Evolutionary conservation across 1,140 invertebrate species (phyloP), one percentile per base, ranked within the genome.

Genomic region (Bathynomus jamesi): DNA sequence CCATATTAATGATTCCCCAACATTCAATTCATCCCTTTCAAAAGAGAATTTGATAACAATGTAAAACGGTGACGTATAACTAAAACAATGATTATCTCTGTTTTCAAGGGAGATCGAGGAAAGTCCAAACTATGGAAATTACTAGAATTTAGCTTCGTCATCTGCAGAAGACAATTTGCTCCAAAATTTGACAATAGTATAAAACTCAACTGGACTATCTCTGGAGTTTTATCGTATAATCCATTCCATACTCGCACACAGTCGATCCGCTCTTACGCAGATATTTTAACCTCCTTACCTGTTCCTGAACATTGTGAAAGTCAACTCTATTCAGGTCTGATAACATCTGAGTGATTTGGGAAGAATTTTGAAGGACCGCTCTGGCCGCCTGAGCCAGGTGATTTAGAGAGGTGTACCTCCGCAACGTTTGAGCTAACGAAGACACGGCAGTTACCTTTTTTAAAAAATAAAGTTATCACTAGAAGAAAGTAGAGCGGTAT

Each of bases 361-460:
- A 89, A 77, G 91, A 89, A 84, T 99, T 99, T 83, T 95, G 93
- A 67, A 99, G 87, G 32, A 99, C 96, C 65, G 95, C 95, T 40
- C 96, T 86, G 10, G 96, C 96, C 62, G 97, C 96, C 81, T 94
- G 92, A 65, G 97, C 96, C 78, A 99, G 86, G 84, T 99, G 97
- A 85, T 99, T 99, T n/a, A 99, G 84, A 17, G 95, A 98, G 13
- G 96, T 99, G 83, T 99, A 99, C 65, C 96, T 88, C 40, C 95
- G 86, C 79, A 99, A 83, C 53, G 95, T 97, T 82, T 97, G 95
- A 79, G 94, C 91, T 83, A 99, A 92, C 31, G 96, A 94, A 77
- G 90, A 90, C 10, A 97, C 93, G 46, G 94, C 92, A 30, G 87
- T 81, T 53, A 87, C 78, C 83, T 88, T n/a, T n/a, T n/a, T n/a